phyloP scores from a whole-genome alignment of 2,113 vertebrate genomes.

The Mastomys natalensis region DNA sequence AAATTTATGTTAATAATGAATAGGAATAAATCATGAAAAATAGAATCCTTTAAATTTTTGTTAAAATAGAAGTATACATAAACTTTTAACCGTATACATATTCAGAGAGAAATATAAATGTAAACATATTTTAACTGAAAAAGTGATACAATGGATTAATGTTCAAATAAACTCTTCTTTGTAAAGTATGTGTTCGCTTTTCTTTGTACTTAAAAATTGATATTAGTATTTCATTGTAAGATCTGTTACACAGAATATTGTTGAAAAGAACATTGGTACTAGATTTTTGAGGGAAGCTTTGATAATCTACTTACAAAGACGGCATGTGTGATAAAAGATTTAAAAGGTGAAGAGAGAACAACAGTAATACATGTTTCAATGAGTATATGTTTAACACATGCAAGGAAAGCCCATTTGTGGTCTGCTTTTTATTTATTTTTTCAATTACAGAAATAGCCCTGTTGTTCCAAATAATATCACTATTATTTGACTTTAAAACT shows the following conservation, averaged over 20 bases:
- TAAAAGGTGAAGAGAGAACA: neutral
- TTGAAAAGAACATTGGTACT: neutral
- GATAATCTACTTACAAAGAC: neutral
- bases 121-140: neutral
- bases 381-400: neutral
- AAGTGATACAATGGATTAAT: neutral
- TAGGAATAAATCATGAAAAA: neutral
- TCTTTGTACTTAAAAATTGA: neutral
- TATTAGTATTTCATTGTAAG: neutral
- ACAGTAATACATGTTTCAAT: neutral
- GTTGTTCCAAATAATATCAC: neutral
- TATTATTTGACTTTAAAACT: neutral
- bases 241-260: neutral
- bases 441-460: neutral
- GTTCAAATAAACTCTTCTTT: too few relatives aligned
- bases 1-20: neutral
- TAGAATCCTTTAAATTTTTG: neutral
- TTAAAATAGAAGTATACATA: neutral
- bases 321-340: neutral
- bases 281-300: neutral
- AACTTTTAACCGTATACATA: neutral
- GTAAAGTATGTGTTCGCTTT: fast-evolving
- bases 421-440: neutral
- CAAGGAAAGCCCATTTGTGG: neutral
- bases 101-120: neutral